Percentiles rank a stretch among this genome's conserved stretches.
Conservation (phyloP, 2,888 invertebrate genomes). For the Drosophila nigricruria region DNA sequence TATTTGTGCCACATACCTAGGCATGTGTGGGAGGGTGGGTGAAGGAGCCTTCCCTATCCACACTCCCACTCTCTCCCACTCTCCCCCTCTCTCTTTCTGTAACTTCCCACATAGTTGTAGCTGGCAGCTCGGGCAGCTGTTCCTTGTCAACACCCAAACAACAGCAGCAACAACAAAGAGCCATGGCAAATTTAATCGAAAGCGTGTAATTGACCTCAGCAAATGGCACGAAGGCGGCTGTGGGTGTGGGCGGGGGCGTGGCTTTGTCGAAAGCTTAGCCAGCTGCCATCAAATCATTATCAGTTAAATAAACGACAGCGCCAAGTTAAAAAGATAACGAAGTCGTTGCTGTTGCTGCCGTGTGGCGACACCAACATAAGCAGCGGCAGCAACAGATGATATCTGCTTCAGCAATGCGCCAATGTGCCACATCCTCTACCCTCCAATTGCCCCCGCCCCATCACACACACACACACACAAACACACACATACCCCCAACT, state of each 20-base stretch:
- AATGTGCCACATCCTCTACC: conserved; percentile 24
- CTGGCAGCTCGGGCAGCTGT: conserved; percentile 63
- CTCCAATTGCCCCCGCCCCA: conserved; percentile 15
- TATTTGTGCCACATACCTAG: conserved; percentile 78
- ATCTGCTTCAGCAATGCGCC: conserved; percentile 61
- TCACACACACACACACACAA: not conserved
- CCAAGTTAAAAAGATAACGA: conserved; percentile 80
- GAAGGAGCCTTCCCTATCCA: conserved; percentile 1
- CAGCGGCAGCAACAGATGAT: conserved; percentile 62
- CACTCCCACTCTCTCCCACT: not conserved
- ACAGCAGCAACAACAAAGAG: conserved; percentile 36
- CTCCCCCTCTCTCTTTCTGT: conserved; percentile 4
- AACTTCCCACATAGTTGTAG: conserved; percentile 39
- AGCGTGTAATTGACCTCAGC: conserved; percentile 80
- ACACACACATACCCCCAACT: conserved; percentile 15
- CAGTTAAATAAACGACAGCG: conserved; percentile 79
- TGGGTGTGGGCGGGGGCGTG: conserved; percentile 28
- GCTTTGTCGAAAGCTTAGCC: conserved; percentile 79
- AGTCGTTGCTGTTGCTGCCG: conserved; percentile 60
- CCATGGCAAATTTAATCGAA: conserved; percentile 78
- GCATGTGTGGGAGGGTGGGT: conserved; percentile 27
- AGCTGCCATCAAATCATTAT: conserved; percentile 80
- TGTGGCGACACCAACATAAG: conserved; percentile 45
- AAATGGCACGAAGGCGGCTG: conserved; percentile 58
- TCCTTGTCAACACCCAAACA: conserved; percentile 72